phyloP scores from a whole-genome alignment of 2,888 invertebrate species.

The Elysia crispata region DNA sequence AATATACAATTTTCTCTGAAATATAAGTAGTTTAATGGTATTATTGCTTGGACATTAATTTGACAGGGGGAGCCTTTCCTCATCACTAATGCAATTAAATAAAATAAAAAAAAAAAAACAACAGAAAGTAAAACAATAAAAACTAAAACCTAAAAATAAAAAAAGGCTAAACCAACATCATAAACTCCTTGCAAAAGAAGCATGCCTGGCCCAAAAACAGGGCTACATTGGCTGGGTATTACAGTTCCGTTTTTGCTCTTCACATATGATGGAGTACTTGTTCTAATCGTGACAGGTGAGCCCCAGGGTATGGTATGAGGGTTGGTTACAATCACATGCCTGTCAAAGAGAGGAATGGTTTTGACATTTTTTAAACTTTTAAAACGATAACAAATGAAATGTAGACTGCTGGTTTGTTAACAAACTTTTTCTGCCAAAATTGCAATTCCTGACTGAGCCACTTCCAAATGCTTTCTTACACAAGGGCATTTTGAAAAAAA shows the following conservation, averaged over 20 bases:
- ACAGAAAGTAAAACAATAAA: too few relatives aligned
- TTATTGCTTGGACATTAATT: too few relatives aligned
- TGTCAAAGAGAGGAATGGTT: conserved; percentile 36
- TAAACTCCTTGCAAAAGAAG: conserved; percentile 40
- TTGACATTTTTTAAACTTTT: not conserved
- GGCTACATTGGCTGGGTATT: conserved; percentile 88
- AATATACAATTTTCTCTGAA: too few relatives aligned
- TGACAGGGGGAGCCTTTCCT: too few relatives aligned
- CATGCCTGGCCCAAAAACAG: conserved; percentile 83
- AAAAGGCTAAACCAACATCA: conserved; percentile 51
- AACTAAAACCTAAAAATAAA: not conserved
- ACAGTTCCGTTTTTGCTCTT: conserved; percentile 62
- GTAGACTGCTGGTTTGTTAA: too few relatives aligned
- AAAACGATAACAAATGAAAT: not conserved
- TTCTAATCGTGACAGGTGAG: conserved; percentile 86
- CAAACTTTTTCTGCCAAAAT: too few relatives aligned
- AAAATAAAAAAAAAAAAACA: not conserved
- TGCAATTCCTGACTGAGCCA: too few relatives aligned
- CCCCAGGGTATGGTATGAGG: conserved; percentile 87
- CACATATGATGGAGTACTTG: conserved; percentile 84
- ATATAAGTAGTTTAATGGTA: not conserved
- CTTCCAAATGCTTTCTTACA: too few relatives aligned
- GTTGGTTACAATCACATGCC: conserved; percentile 85
- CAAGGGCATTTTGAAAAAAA: too few relatives aligned
- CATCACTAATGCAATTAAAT: too few relatives aligned